Evolutionary conservation across 2,888 invertebrate genomes (phyloP).

Genomic region (Meghimatium bilineatum): DNA sequence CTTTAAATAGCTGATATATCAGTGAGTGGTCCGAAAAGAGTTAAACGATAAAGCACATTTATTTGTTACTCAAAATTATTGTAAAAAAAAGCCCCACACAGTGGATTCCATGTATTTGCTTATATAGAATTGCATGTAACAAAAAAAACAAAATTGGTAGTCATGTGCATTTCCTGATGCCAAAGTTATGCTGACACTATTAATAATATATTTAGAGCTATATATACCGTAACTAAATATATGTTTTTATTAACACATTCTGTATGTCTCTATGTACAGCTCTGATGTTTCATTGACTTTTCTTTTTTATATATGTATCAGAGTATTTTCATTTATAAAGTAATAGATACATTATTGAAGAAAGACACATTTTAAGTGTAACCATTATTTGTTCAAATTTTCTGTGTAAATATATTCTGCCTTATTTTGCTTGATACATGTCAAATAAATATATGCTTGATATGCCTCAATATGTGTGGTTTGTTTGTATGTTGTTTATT

Average conservation of each 20-base stretch:
- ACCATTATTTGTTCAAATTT: background rate
- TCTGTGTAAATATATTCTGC: constrained; percentile 12
- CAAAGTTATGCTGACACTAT: background rate
- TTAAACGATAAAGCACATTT: too few species aligned
- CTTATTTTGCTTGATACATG: constrained; percentile 22
- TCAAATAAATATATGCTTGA: constrained; percentile 19
- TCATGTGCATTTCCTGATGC: too few species aligned
- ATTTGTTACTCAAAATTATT: background rate
- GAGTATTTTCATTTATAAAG: background rate
- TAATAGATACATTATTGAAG: background rate
- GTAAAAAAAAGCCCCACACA: background rate
- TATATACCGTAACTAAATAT: background rate
- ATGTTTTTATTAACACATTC: background rate
- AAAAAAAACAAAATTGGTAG: background rate
- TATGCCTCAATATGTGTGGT: background rate
- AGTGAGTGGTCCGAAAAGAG: too few species aligned
- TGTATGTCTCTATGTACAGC: background rate
- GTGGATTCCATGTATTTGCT: background rate
- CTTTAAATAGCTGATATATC: too few species aligned
- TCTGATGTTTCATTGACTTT: background rate
- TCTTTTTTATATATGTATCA: background rate
- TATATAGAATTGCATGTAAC: background rate
- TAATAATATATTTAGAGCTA: background rate
- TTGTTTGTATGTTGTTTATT: too few species aligned
- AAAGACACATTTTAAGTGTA: background rate